Base-by-base conservation (phyloP, 2,113 vertebrate genomes). In the Sander lucioperca region DNA sequence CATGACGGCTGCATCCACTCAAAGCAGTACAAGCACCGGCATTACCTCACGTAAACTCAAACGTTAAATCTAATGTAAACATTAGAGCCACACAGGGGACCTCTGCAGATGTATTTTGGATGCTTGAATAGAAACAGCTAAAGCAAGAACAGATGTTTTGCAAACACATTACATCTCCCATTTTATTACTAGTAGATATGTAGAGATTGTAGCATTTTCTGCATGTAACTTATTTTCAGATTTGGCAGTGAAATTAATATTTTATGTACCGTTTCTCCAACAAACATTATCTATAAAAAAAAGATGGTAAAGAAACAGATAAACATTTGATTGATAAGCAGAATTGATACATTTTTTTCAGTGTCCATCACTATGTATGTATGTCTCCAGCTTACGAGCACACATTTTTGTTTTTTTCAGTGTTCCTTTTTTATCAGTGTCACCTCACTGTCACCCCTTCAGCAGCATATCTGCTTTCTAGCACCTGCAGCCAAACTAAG, bases 381-480 rank as follows among this genome's bases (percentile, higher is more conserved):
- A 21, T 23, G 11, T 64, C 27, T 18, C 43, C 69, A 62, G 6
- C 11, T 9, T 39, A 15, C 0, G 0, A 45, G 12, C 14, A 62
- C 10, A 53, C 2, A 11, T 69, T 69, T 51, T 2, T 10, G 3
- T 69, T 69, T 45, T 18, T 21, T 11, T 21, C 16, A 4, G 11
- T 72, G 33, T 77, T 61, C 18, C 19, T 57, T 67, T 30, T 62
- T 50, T 57, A 69, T 58, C 48, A 51, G 15, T 19, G 53, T 69
- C 67, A 51, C 51, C 62, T 66, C 2, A 0, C n/a, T 53, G 15
- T 69, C 45, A 59, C 45, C 54, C 47, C 57, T 53, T 62, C 21
- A 89, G 27, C 64, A 51, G n/a, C n/a, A 25, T 79, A 79, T 90
- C 77, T 76, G 59, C 74, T 84, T 72, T 86, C 81, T 51, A 81